Evolutionary conservation across 2,888 invertebrate genomes (phyloP).

Genomic region (Eulithis testata): DNA sequence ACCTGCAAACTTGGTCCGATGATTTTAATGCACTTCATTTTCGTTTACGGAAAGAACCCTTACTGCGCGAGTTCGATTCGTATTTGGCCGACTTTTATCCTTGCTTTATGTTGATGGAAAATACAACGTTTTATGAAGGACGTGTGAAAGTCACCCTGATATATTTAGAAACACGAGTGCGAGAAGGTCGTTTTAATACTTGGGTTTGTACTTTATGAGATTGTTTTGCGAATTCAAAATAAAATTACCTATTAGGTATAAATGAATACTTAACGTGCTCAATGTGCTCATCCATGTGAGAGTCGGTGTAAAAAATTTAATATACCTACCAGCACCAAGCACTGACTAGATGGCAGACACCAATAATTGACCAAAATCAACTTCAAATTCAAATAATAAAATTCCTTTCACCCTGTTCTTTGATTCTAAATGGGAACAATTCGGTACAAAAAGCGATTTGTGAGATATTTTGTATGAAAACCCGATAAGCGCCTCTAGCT

Average conservation of each 20-base stretch:
- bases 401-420: no score
- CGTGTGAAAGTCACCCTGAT: constrained; percentile 41
- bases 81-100: constrained; percentile 11
- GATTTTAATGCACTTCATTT: background rate
- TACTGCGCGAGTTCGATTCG: background rate
- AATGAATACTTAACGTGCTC: no score
- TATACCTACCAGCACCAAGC: no score
- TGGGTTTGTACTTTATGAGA: constrained; percentile 32
- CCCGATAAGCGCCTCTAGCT: no score
- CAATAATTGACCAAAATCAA: no score
- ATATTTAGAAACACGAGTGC: constrained; percentile 32
- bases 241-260: background rate
- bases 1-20: background rate
- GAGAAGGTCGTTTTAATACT: constrained; percentile 39
- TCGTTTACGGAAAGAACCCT: background rate
- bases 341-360: no score
- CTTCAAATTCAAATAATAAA: no score
- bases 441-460: no score
- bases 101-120: constrained; percentile 18
- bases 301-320: no score
- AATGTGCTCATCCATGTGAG: background rate
- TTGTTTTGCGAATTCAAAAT: constrained; percentile 24
- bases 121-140: constrained; percentile 43
- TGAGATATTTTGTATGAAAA: no score
- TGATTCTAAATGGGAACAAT: no score